Evolutionary conservation across 1,140 invertebrate genomes (phyloP).

Genomic region (Armadillidium nasatum): DNA sequence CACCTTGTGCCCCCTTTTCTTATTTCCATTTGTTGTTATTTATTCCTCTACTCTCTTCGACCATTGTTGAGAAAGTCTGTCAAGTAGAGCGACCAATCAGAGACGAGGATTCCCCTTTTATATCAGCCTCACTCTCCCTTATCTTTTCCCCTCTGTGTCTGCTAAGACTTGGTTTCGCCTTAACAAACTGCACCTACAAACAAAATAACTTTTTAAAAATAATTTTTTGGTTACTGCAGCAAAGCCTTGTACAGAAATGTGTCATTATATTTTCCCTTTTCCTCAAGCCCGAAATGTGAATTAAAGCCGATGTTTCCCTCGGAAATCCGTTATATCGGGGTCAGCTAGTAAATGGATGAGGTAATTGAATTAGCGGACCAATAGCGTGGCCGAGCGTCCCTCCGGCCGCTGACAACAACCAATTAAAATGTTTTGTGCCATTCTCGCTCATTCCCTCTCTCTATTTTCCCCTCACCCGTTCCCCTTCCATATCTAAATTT

Average conservation of each 20-base stretch:
- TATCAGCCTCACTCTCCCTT: constrained; percentile 7
- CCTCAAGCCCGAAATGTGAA: neutral
- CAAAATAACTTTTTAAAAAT: neutral
- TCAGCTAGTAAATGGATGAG: constrained; percentile 41
- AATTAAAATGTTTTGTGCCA: constrained; percentile 40
- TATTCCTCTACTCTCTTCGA: constrained; percentile 35
- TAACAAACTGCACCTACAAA: neutral
- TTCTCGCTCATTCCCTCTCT: neutral
- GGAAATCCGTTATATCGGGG: constrained; percentile 25
- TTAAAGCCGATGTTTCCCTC: neutral
- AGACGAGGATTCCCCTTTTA: constrained; percentile 31
- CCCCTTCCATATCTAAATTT: neutral
- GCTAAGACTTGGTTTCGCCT: neutral
- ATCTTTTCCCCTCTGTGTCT: neutral
- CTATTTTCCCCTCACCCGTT: neutral
- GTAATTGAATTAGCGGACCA: constrained; percentile 44
- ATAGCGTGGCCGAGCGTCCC: constrained; percentile 38
- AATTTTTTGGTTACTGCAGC: constrained; percentile 16
- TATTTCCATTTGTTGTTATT: neutral
- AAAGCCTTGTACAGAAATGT: constrained; percentile 34
- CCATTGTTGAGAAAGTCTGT: constrained; percentile 24
- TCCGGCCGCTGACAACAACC: constrained; percentile 42
- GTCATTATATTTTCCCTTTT: neutral
- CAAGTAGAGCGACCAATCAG: constrained; percentile 28
- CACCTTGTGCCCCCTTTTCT: neutral